Percentiles rank a stretch among this genome's conserved stretches.
Evolutionary conservation across 1,140 invertebrate species (phyloP).

Genomic region (Copidosoma floridanum): DNA sequence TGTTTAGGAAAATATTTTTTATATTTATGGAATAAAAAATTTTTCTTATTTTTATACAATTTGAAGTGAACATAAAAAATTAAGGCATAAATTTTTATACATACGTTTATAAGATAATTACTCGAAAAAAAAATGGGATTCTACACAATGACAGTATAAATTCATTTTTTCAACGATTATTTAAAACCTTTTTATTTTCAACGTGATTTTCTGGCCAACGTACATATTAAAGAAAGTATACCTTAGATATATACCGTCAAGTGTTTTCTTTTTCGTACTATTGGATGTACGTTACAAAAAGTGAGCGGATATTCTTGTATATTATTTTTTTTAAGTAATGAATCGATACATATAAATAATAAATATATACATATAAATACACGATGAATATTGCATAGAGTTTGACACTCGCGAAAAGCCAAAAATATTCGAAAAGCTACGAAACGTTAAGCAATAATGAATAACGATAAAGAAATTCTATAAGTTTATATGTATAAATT

Average conservation of each 20-base stretch:
- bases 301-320: neutral
- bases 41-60: no score
- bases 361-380: constrained; percentile 17
- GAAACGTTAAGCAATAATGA: constrained; percentile 53
- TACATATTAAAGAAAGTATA: no score
- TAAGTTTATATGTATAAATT: constrained; percentile 23
- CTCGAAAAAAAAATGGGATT: no score
- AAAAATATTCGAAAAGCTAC: constrained; percentile 49
- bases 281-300: neutral
- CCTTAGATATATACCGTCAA: no score
- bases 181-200: constrained; percentile 24
- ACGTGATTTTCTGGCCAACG: constrained; percentile 9
- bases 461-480: constrained; percentile 32
- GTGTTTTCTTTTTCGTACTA: no score
- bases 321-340: constrained; percentile 15
- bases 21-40: no score
- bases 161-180: no score
- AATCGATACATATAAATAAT: constrained; percentile 15
- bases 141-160: no score
- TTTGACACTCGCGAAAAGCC: constrained; percentile 50
- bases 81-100: neutral
- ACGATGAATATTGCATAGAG: constrained; percentile 43
- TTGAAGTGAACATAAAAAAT: neutral
- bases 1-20: no score
- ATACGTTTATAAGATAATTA: neutral